A percentile compares a stretch with the other conserved stretches of the same genome.
phyloP scores from a whole-genome alignment of 2,888 invertebrate species.

The Hoplodrina blanda region DNA sequence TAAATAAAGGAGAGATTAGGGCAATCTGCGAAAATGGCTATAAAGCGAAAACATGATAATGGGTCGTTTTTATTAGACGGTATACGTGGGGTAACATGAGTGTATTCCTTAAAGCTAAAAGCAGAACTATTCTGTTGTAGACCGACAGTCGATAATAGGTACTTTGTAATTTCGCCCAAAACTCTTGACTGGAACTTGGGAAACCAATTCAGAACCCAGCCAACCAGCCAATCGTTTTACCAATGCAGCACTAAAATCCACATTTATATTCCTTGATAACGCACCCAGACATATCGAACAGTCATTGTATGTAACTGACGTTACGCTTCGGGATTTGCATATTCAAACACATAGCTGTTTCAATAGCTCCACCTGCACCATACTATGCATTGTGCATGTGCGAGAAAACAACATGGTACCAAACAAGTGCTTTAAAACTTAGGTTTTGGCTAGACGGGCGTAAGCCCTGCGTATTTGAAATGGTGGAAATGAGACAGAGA shows the following conservation, averaged over 20 bases:
- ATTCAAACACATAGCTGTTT: conserved; percentile 37
- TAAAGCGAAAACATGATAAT: conserved; percentile 43
- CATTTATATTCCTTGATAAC: conserved; percentile 46
- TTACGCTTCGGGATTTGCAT: conserved; percentile 45
- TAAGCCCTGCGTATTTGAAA: conserved; percentile 1
- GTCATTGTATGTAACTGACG: conserved; percentile 35
- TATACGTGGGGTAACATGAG: conserved; percentile 12
- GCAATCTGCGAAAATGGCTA: conserved; percentile 38
- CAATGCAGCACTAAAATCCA: conserved; percentile 10
- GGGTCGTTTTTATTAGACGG: conserved; percentile 13
- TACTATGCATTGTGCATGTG: conserved; percentile 20
- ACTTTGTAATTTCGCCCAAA: background rate
- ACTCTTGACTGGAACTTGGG: background rate
- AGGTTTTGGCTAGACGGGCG: background rate
- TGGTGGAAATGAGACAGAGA: background rate
- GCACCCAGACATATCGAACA: conserved; percentile 31
- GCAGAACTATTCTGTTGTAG: background rate
- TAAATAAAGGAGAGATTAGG: conserved; percentile 57
- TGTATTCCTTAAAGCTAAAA: background rate
- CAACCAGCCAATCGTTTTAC: background rate
- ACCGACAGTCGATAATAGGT: background rate
- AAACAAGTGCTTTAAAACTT: conserved; percentile 25
- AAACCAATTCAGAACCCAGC: background rate
- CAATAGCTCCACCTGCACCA: conserved; percentile 30
- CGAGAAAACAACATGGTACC: conserved; percentile 20